Conservation (phyloP, 1,140 invertebrate species). For the Triops longicaudatus region DNA sequence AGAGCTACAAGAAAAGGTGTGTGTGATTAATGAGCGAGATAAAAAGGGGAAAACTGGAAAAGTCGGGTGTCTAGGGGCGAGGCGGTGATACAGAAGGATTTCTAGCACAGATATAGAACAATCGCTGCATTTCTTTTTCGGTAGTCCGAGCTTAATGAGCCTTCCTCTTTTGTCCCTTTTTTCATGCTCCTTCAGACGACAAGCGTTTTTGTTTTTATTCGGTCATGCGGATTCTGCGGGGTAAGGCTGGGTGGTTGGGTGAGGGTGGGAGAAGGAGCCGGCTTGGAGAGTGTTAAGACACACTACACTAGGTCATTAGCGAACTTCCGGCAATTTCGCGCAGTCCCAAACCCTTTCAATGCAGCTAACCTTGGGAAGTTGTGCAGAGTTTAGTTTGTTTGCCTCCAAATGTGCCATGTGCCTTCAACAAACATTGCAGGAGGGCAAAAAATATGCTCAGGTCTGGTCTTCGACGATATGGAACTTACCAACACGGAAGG, state of each 20-base stretch:
- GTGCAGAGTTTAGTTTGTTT: neutral
- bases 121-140: neutral
- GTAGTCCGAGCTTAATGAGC: neutral
- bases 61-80: neutral
- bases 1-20: neutral
- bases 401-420: slow-evolving; percentile 4
- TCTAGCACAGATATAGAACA: neutral
- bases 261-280: neutral
- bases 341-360: neutral
- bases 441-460: neutral
- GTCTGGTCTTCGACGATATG: neutral
- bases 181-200: neutral
- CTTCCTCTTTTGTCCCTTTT: neutral
- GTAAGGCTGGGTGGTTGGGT: neutral
- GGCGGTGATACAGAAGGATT: slow-evolving; percentile 1
- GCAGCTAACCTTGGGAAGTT: neutral
- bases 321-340: slow-evolving; percentile 9
- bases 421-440: slow-evolving; percentile 10
- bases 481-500: too few relatives aligned
- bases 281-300: neutral
- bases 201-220: neutral
- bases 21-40: slow-evolving; percentile 2
- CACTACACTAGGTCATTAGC: neutral
- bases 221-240: neutral
- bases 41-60: neutral